Percentiles rank a stretch among this genome's conserved stretches.
These are phyloP conservation scores for Sminthurinus signatus DNA, from an alignment of 1,140 invertebrate genomes.

Conservation along the genomic window DNA sequence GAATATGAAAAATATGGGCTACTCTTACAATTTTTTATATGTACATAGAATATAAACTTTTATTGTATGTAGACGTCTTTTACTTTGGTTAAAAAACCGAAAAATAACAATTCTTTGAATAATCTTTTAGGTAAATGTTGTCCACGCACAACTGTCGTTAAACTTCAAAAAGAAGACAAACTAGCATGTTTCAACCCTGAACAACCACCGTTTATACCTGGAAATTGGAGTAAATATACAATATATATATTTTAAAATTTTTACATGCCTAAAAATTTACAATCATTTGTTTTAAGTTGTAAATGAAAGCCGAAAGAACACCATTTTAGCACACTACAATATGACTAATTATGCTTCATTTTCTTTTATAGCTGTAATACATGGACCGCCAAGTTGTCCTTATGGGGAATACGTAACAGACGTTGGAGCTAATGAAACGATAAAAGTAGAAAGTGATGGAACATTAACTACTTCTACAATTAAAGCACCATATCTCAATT, in stretches of 20 bases:
- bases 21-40: too few relatives aligned
- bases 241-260: background rate
- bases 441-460: constrained; percentile 2
- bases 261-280: background rate
- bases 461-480: constrained; percentile 8
- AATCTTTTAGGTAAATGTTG: constrained; percentile 36
- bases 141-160: constrained; percentile 14
- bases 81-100: too few relatives aligned
- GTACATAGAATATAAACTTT: too few relatives aligned
- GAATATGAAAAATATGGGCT: too few relatives aligned
- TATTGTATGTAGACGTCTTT: too few relatives aligned
- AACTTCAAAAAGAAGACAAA: too few relatives aligned
- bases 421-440: constrained; percentile 4
- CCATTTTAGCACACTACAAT: too few relatives aligned
- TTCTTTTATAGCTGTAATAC: constrained; percentile 15
- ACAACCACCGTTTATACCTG: background rate
- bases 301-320: background rate
- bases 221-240: constrained; percentile 20
- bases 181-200: background rate
- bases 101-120: too few relatives aligned
- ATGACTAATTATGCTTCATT: too few relatives aligned
- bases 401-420: constrained; percentile 19
- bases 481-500: constrained; percentile 25
- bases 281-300: background rate
- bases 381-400: constrained; percentile 23